Evolutionary conservation across 2,113 vertebrate species (phyloP), one percentile per base, ranked within the genome.

Genomic region (Sinocyclocheilus grahami): DNA sequence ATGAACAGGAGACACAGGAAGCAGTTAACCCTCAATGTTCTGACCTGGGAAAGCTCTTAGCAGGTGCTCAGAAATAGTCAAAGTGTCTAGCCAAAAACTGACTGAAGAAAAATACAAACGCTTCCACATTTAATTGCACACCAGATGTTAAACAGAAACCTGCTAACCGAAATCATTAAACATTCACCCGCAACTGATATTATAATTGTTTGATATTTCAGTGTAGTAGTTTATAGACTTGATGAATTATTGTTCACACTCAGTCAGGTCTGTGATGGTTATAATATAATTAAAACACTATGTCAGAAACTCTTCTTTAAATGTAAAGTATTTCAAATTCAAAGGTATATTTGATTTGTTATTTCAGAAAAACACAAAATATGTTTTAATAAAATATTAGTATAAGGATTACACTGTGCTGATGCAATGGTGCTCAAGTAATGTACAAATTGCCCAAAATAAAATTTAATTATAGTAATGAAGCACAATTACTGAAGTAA

Each of bases 371-470:
- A 16, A 53, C 13, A 53, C 13, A 53, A 55, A 5, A 18, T 20
- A 3, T 5, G 53, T 55, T 60, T 22, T 60, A 9, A 9, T n/a
- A 62, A 62, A 62, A 27, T 63, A 27, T 24, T 11, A 63, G 11
- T 11, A 60, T 60, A 60, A 60, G 11, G 12, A 4, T n/a, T 24
- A 12, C n/a, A 63, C 60, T 24, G 9, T 24, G 60, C 12, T 63
- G 60, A 63, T 24, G 48, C 42, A 76, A 16, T 76, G 13, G 42
- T 51, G 42, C 72, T 14, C 42, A 76, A 76, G n/a, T 75, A 46
- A 75, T 48, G 72, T 51, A 51, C 42, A 76, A 76, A 76, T 76
- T 76, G 42, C 42, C 74, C 74, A 24, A 76, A 76, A 51, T 75
- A 75, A 75, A 75, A 46, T 1, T 0, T 48, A 48, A 75, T 75